Evolutionary conservation across 2,888 invertebrate genomes (phyloP).

Genomic region (Atethmia centrago): DNA sequence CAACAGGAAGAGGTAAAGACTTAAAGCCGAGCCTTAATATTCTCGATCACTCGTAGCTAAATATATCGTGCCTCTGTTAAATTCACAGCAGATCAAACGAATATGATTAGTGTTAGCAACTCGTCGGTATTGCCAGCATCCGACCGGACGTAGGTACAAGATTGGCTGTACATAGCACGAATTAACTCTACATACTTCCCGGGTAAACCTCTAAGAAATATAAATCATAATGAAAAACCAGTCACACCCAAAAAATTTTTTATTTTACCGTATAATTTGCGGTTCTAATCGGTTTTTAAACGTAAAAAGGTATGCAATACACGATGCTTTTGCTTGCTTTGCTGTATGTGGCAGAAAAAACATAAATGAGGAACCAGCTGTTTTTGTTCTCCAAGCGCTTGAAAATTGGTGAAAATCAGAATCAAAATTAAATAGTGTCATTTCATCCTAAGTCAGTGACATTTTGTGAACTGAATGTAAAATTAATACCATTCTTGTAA

Average conservation of each 20-base stretch:
- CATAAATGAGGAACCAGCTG: slow-evolving; percentile 86
- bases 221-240: neutral
- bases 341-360: slow-evolving; percentile 72
- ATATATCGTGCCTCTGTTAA: slow-evolving; percentile 16
- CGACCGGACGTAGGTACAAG: no score
- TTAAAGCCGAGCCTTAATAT: no score
- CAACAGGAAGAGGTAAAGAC: no score
- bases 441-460: slow-evolving; percentile 78
- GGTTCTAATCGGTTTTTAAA: slow-evolving; percentile 50
- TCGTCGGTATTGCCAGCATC: no score
- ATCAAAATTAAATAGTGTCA: slow-evolving; percentile 88
- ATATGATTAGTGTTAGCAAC: slow-evolving; percentile 33
- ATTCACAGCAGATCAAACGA: slow-evolving; percentile 31
- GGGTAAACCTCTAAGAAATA: no score
- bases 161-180: no score
- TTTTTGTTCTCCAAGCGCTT: slow-evolving; percentile 84
- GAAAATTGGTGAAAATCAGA: slow-evolving; percentile 83
- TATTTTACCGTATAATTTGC: slow-evolving; percentile 44
- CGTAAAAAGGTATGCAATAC: slow-evolving; percentile 24
- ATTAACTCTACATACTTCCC: no score
- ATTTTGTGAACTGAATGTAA: slow-evolving; percentile 80
- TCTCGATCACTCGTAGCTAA: slow-evolving; percentile 20
- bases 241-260: neutral
- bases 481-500: slow-evolving; percentile 74
- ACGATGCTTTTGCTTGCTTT: slow-evolving; percentile 55